Conservation (phyloP, 2,113 vertebrate genomes). For the Nannobrachium achirus region DNA sequence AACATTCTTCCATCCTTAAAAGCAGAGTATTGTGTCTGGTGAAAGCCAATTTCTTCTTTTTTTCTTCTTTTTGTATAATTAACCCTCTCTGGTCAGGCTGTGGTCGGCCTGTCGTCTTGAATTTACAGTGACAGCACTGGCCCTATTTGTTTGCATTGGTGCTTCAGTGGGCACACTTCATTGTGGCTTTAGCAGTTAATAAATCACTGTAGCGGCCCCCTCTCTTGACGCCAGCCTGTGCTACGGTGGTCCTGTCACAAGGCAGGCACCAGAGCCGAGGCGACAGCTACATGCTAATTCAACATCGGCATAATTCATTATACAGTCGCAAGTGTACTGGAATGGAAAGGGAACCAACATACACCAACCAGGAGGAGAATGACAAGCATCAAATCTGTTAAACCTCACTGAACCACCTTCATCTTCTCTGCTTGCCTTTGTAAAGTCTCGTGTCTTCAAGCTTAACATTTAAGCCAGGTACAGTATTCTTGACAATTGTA, state of each 20-base stretch:
- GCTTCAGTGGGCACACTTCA: conserved; percentile 76
- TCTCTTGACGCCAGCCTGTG: conserved; percentile 53
- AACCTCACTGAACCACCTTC: conserved; percentile 63
- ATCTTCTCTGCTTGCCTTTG: conserved; percentile 48
- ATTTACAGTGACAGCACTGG: conserved; percentile 70
- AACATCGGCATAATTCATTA: conserved; percentile 83
- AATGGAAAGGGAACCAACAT: conserved; percentile 75
- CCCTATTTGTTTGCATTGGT: conserved; percentile 75
- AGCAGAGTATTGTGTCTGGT: conserved; percentile 6
- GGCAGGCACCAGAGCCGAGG: conserved; percentile 72
- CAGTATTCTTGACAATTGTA: background rate
- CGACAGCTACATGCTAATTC: conserved; percentile 86
- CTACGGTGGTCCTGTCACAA: conserved; percentile 81
- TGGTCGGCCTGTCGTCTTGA: conserved; percentile 52
- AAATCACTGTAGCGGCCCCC: conserved; percentile 76
- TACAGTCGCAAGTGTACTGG: conserved; percentile 77
- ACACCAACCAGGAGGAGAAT: conserved; percentile 70
- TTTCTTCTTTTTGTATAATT: conserved; percentile 71
- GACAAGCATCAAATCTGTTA: conserved; percentile 75
- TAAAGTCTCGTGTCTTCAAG: conserved; percentile 27
- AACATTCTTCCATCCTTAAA: conserved; percentile 28
- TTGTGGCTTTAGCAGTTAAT: conserved; percentile 79
- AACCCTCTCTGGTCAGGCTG: conserved; percentile 68
- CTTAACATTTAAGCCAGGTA: background rate
- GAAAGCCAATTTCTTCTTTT: conserved; percentile 23